Base-by-base conservation (phyloP, 2,797 vertebrate species). In the Siniperca scherzeri region DNA sequence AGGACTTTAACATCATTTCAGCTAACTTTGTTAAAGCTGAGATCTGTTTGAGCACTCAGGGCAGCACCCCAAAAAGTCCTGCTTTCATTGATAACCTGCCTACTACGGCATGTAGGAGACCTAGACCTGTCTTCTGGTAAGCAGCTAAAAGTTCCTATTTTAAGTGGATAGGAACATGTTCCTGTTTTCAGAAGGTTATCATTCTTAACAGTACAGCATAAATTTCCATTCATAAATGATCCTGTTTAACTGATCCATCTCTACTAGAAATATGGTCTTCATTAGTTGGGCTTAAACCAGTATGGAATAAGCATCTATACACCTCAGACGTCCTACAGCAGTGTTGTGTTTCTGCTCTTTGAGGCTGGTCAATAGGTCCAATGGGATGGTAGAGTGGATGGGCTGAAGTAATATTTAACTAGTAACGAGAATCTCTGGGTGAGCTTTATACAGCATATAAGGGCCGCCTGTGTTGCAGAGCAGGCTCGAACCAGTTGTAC, bases 381-480 rank as follows among this genome's bases (percentile, higher is more conserved):
- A 59, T 38, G 74, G 72, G 82, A 83, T 0, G 52, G 55, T 21
- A 7, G 59, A 84, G 74, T 68, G 78, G 85, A 75, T 60, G 62
- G 72, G 66, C 68, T 71, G 64, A 55, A 73, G 87, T 83, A 83
- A 92, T 87, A 77, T 87, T 87, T 87, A 84, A 89, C 81, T 57
- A 81, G 81, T 73, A 30, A 70, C 33, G 1, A 61, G 83, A 84
- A 88, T 85, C 78, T 88, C 85, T 81, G 84, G 56, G 66, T 53
- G 79, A 88, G 84, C 83, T 80, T 74, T 82, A 73, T 48, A 42
- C 70, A 25, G 73, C 82, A 46, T 65, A 88, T 88, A 87, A 87
- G 84, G 73, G 71, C 85, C 5, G 82, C 17, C 65, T 90, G 87
- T 90, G 86, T 84, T 42, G 19, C 80, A 77, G 87, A 86, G 82